Percentiles rank a stretch among this genome's conserved stretches.
phyloP scores from a whole-genome alignment of 2,797 vertebrate species.

The Netta rufina region DNA sequence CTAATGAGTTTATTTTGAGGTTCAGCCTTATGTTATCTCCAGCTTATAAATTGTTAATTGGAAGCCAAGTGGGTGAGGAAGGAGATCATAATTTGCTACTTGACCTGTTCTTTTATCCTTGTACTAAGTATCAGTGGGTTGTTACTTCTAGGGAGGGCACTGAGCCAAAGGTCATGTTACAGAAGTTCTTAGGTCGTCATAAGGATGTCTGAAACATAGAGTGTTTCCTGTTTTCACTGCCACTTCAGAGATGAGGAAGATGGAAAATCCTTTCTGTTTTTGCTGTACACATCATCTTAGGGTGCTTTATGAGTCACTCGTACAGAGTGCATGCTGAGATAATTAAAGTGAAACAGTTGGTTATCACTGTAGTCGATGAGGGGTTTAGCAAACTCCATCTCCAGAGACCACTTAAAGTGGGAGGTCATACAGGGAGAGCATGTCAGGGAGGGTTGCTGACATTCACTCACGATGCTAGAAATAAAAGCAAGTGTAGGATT shows the following conservation, averaged over 20 bases:
- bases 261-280: neutral
- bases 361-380: neutral
- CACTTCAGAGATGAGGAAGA: neutral
- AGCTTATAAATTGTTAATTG: constrained; percentile 3
- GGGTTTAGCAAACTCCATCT: neutral
- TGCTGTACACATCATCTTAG: neutral
- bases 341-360: neutral
- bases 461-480: neutral
- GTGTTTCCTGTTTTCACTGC: neutral
- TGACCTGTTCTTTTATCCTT: neutral
- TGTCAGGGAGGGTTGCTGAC: neutral
- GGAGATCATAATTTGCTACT: neutral
- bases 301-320: neutral
- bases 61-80: neutral
- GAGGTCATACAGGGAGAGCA: neutral
- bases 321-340: neutral
- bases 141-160: neutral
- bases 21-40: neutral
- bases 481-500: neutral
- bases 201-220: neutral
- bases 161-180: neutral
- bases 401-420: neutral
- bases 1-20: constrained; percentile 32
- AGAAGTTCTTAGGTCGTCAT: neutral
- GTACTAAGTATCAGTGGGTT: neutral